These are phyloP conservation scores for Argyra leucocephala DNA, from an alignment of 2,888 invertebrate species.

Conservation along the genomic window DNA sequence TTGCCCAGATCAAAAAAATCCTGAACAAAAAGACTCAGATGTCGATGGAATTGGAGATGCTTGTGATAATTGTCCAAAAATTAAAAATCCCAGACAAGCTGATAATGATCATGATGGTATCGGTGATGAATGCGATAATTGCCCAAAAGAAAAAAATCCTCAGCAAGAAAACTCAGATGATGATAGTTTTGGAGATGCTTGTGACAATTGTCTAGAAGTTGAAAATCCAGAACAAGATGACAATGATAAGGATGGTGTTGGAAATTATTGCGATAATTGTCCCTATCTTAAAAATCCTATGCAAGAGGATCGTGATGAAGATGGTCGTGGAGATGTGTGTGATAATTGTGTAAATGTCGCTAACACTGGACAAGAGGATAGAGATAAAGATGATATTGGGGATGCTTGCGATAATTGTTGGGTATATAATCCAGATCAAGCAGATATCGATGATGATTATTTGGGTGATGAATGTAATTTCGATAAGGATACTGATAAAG, in stretches of 20 bases:
- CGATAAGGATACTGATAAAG: slow-evolving; percentile 62
- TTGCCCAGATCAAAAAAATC: too few species aligned
- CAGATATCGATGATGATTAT: slow-evolving; percentile 69
- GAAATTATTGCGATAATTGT: slow-evolving; percentile 79
- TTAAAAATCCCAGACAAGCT: too few species aligned
- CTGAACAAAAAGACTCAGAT: too few species aligned
- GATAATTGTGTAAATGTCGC: slow-evolving; percentile 62
- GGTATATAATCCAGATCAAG: slow-evolving; percentile 60
- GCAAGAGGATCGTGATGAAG: slow-evolving; percentile 79
- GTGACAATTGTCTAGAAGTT: slow-evolving; percentile 68
- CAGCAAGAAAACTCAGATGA: slow-evolving; percentile 67
- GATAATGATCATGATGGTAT: too few species aligned
- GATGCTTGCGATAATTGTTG: slow-evolving; percentile 81
- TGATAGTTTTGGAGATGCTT: slow-evolving; percentile 40
- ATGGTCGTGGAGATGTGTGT: slow-evolving; percentile 57
- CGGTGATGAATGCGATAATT: too few species aligned
- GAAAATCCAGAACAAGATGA: slow-evolving; percentile 71
- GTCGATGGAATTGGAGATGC: too few species aligned
- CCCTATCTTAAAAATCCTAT: too few species aligned
- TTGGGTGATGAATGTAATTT: slow-evolving; percentile 82
- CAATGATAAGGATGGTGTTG: slow-evolving; percentile 67
- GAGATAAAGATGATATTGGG: slow-evolving; percentile 68
- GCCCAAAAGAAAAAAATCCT: too few species aligned
- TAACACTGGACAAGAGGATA: slow-evolving; percentile 68
- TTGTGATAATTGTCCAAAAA: too few species aligned